phyloP scores from a whole-genome alignment of 2,113 vertebrate species.

The Hippocampus comes region DNA sequence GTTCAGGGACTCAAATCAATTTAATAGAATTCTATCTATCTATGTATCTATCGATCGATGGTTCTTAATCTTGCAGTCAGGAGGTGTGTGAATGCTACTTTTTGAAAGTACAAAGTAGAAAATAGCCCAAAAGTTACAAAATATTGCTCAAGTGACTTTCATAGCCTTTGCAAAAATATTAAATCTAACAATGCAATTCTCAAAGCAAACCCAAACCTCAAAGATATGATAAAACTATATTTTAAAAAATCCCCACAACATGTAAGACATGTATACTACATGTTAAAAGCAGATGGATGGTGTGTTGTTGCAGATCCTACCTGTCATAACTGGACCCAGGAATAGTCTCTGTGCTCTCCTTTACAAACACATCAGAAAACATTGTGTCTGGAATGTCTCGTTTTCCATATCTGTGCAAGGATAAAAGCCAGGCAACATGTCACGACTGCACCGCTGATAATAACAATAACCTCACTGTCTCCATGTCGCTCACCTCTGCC shows the following conservation, averaged over 20 bases:
- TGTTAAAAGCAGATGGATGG: neutral
- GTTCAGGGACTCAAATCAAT: neutral
- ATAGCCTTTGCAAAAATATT: too few species aligned
- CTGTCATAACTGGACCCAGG: constrained; percentile 62
- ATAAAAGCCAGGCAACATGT: constrained; percentile 5
- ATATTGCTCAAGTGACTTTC: too few species aligned
- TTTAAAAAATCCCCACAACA: neutral
- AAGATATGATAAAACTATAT: too few species aligned
- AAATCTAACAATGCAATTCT: too few species aligned
- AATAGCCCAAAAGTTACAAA: too few species aligned
- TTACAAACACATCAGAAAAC: constrained; percentile 85
- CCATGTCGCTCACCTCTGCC: constrained; percentile 82
- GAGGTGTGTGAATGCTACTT: too few species aligned
- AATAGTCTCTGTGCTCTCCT: constrained; percentile 80
- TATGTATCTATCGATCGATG: too few species aligned
- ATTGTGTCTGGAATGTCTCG: constrained; percentile 84
- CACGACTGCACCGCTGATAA: neutral
- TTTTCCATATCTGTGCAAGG: constrained; percentile 83
- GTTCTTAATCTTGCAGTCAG: too few species aligned
- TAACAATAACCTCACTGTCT: neutral
- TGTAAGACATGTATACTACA: neutral
- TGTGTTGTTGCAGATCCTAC: constrained; percentile 21
- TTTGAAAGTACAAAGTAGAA: too few species aligned
- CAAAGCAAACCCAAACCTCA: too few species aligned
- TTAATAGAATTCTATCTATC: too few species aligned